Base-by-base conservation (phyloP, 2,797 vertebrate genomes). In the Megalops cyprinoides region DNA sequence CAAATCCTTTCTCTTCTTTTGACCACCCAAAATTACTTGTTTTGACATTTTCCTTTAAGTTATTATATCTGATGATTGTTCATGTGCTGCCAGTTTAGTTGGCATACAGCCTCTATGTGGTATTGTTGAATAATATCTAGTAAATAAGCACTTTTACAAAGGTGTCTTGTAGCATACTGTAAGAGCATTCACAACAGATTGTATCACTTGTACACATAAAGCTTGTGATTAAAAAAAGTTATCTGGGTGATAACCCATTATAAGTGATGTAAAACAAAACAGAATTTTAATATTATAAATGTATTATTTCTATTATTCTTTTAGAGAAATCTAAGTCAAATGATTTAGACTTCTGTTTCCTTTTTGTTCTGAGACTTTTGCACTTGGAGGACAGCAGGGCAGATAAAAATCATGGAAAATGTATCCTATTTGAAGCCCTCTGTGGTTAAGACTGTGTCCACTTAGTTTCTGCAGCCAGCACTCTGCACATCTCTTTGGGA, bases 371-470 rank as follows among this genome's bases (percentile, higher is more conserved):
- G 12, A 23, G 46, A 48, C 73, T 74, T 74, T 51, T 10, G 73
- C n/a, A 51, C 25, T 60, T 28, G n/a, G 73, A 28, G 25, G 46
- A 74, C 44, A 49, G 28, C 44, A 49, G 73, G 31, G 44, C 46
- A 51, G 46, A 44, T 48, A 74, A 49, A 49, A 78, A 83, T 77
- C 56, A 84, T 80, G 69, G 82, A 62, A 80, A 82, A 51, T 76
- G 67, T 60, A 78, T 84, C 71, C 58, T 82, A 51, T 62, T 86
- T 73, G 39, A 78, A 80, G 82, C 49, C 85, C 76, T 71, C 81
- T 62, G 78, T 84, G 75, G 77, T 79, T 81, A 82, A 76, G 73
- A 25, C 25, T 58, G 42, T 39, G 62, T 67, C 75, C 71, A 82
- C 84, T 81, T 80, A 77, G 42, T 77, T 65, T 60, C 76, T 79